Conservation (phyloP, 2,797 vertebrate species). For the Cheirogaleus major region DNA sequence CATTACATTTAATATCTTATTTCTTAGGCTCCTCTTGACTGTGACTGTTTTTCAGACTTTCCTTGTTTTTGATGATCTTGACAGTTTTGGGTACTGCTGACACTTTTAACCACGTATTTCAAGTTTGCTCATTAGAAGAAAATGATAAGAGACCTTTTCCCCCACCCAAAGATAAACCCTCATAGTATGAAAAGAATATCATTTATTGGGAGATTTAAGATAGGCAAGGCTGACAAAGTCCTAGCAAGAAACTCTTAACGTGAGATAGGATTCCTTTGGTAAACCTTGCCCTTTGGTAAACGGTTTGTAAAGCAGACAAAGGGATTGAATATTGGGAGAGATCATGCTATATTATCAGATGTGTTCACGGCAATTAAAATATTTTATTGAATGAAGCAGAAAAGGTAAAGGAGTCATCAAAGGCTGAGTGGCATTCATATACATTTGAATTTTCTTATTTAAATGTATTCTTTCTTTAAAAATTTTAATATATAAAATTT, state of each 20-base stretch:
- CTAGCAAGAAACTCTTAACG: neutral
- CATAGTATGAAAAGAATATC: neutral
- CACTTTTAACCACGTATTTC: slow-evolving; percentile 1
- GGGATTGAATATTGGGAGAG: neutral
- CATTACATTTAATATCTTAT: neutral
- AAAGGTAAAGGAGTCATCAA: neutral
- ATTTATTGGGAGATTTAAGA: neutral
- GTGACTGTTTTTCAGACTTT: neutral
- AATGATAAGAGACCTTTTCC: neutral
- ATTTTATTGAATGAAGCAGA: slow-evolving; percentile 4
- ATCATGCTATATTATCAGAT: neutral
- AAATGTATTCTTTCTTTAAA: neutral
- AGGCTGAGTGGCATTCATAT: neutral
- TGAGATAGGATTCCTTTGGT: neutral
- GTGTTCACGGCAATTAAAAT: neutral
- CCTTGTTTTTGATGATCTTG: slow-evolving; percentile 25
- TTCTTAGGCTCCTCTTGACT: neutral
- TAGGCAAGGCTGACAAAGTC: neutral
- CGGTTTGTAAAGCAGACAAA: neutral
- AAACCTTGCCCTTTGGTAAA: neutral
- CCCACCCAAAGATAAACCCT: neutral
- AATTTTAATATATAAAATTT: neutral
- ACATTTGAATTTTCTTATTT: slow-evolving; percentile 21
- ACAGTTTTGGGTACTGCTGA: neutral
- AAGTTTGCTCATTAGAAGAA: neutral